Conservation (phyloP, 2,113 vertebrate species). For the Prionailurus viverrinus region DNA sequence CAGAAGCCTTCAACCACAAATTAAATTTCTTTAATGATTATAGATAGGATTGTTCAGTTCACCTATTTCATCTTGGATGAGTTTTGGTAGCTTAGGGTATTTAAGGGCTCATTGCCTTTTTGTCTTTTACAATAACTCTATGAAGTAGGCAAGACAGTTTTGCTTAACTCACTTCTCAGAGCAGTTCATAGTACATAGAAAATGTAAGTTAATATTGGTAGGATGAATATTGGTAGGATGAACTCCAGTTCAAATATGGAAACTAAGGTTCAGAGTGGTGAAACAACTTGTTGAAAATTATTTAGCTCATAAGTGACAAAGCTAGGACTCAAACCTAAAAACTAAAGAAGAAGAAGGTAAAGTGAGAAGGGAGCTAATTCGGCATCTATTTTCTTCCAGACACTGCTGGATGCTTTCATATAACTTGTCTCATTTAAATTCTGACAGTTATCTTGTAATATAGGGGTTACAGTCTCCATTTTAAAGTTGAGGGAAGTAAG, state of each 20-base stretch:
- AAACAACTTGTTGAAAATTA: conserved; percentile 22
- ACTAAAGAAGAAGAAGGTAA: neutral
- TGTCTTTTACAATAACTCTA: neutral
- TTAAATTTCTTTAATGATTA: conserved; percentile 8
- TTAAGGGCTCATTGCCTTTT: neutral
- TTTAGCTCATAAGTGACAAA: neutral
- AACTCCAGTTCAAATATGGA: neutral
- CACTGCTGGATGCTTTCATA: neutral
- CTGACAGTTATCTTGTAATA: neutral
- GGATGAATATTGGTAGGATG: neutral
- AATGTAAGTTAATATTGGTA: neutral
- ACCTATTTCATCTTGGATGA: neutral
- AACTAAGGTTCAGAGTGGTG: neutral
- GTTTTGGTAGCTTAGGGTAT: neutral
- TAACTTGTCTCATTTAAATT: neutral
- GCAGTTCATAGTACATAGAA: neutral
- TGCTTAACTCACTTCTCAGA: neutral
- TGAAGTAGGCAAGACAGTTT: neutral
- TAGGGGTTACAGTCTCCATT: neutral
- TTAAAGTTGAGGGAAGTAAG: neutral
- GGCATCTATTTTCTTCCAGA: neutral
- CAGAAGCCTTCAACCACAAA: neutral
- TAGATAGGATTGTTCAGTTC: neutral
- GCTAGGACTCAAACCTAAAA: neutral
- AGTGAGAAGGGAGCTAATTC: neutral